phyloP scores from a whole-genome alignment of 2,888 invertebrate species.

The Archaeoteleia sp. region DNA sequence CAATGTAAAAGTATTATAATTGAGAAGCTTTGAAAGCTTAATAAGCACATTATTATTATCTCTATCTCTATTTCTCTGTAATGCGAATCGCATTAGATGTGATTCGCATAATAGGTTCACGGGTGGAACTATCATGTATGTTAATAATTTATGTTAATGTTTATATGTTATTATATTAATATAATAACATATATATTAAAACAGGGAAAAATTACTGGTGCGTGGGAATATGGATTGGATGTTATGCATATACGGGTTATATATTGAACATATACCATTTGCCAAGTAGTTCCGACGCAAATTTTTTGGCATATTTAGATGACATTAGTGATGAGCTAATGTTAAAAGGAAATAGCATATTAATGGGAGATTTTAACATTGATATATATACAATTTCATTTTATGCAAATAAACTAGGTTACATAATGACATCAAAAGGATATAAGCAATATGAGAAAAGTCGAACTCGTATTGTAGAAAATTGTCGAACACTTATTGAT shows the following conservation, averaged over 20 bases:
- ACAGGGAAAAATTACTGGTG: too few relatives aligned
- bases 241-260: neutral
- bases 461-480: neutral
- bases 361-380: constrained; percentile 3
- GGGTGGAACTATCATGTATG: too few relatives aligned
- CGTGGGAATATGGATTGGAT: neutral
- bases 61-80: too few relatives aligned
- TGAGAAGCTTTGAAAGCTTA: too few relatives aligned
- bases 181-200: too few relatives aligned
- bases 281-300: neutral
- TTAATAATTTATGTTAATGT: too few relatives aligned
- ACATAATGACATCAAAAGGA: too few relatives aligned
- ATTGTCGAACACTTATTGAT: neutral
- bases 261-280: neutral
- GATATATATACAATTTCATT: neutral
- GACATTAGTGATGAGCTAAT: neutral
- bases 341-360: neutral
- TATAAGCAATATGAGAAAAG: neutral
- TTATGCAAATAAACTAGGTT: constrained; percentile 2
- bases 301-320: neutral
- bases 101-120: too few relatives aligned
- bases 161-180: too few relatives aligned
- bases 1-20: too few relatives aligned
- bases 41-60: too few relatives aligned
- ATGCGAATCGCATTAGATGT: too few relatives aligned